Base-by-base conservation (phyloP, 2,797 vertebrate species). In the Enteromius radiatus region DNA sequence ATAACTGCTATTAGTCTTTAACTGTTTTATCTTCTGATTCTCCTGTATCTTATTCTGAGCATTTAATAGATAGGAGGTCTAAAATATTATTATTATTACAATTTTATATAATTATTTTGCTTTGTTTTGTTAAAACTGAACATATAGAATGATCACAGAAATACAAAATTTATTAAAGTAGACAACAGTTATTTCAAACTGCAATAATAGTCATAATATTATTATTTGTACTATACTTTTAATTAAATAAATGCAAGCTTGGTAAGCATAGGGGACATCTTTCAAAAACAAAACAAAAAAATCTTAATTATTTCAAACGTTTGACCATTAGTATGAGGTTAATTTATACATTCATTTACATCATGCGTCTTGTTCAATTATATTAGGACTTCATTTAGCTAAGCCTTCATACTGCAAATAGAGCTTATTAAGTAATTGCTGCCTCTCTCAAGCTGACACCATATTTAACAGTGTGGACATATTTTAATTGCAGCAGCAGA, bases 391-490 rank as follows among this genome's bases (percentile, higher is more conserved):
- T 82, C 2, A 33, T 67, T 68, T 68, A 68, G 36, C 15, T n/a
- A 82, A 67, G 31, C 17, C 36, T 8, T 41, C 49, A 19, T 31
- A 67, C 41, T 26, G 21, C 36, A 73, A 21, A 71, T 74, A 45
- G 31, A 31, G 41, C n/a, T 52, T 81, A 81, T 81, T 74, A 81
- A 74, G n/a, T 75, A 67, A 82, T 82, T 82, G 61, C 61, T 76
- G 63, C 63, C 17, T 75, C 47, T 45, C 61, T 67, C 47, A 45
- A 43, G 36, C 63, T 68, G 71, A 68, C 71, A 76, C 31, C 63
- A 75, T 43, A 31, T 76, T 54, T 65, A 68, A 68, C 63, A 31
- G 10, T 41, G 10, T 0, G 23, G 47, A 67, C 45, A 45, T 36
- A 3, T 45, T 74, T 52, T 64, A 82, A 82, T 82, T 82, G 26